Percentiles rank a stretch among this genome's conserved stretches.
Conservation (phyloP, 2,888 invertebrate genomes). For the Mimas tiliae region DNA sequence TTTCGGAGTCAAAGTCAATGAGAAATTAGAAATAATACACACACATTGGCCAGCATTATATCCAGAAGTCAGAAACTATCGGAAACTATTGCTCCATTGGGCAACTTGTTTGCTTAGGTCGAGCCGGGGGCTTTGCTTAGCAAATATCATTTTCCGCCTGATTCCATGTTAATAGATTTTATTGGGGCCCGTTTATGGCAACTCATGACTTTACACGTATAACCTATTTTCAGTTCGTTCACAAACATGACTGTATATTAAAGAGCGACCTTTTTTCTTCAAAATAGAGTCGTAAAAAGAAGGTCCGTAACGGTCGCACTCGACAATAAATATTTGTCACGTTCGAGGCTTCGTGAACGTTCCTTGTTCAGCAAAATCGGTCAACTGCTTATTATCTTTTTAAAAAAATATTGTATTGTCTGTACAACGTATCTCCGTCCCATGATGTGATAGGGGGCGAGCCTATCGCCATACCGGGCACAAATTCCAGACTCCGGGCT, state of each 20-base stretch:
- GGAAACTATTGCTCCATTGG: conserved; percentile 57
- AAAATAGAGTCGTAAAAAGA: conserved; percentile 16
- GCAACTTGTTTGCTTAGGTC: conserved; percentile 62
- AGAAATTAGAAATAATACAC: background rate
- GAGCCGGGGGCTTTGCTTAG: conserved; percentile 46
- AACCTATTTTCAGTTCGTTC: conserved; percentile 5
- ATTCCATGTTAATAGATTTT: conserved; percentile 58
- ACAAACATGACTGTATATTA: background rate
- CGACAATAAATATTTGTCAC: conserved; percentile 17
- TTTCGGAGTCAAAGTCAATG: too few relatives aligned
- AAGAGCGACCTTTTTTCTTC: background rate
- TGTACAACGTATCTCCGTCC: too few relatives aligned
- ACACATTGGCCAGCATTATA: conserved; percentile 38
- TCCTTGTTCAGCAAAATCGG: background rate
- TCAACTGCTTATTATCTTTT: background rate
- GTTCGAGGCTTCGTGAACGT: conserved; percentile 7
- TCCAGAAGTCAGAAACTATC: conserved; percentile 47
- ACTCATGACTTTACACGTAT: conserved; percentile 22
- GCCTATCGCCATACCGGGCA: too few relatives aligned
- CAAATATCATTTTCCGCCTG: conserved; percentile 65
- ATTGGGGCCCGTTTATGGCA: conserved; percentile 20
- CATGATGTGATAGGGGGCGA: too few relatives aligned
- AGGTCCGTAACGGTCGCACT: conserved; percentile 3
- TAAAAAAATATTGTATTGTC: background rate
- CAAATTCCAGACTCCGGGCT: too few relatives aligned